Percentiles rank a stretch among this genome's conserved stretches.
Conservation (phyloP, 1,140 invertebrate genomes). For the Polyergus mexicanus region DNA sequence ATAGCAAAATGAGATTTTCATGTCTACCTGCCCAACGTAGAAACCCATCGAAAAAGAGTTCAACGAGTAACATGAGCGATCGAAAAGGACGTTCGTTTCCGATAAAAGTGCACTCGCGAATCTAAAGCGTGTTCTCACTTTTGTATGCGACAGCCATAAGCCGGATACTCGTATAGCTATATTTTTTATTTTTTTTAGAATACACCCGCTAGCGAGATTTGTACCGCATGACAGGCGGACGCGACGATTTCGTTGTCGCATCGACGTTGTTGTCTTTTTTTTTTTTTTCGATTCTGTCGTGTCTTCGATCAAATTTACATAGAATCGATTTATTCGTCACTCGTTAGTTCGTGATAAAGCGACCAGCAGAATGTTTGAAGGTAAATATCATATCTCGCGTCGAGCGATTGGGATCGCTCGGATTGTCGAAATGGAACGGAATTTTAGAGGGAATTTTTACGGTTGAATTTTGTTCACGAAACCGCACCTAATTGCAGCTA, state of each 20-base stretch:
- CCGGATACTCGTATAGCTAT: neutral
- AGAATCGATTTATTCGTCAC: slow-evolving; percentile 19
- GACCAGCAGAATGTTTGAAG: neutral
- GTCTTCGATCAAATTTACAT: slow-evolving; percentile 30
- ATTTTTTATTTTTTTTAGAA: slow-evolving; percentile 10
- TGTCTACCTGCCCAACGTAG: neutral
- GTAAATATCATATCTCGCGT: slow-evolving; percentile 1
- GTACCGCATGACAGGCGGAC: neutral
- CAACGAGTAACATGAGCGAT: neutral
- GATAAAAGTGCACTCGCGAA: slow-evolving; percentile 22
- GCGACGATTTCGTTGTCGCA: neutral
- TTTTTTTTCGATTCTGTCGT: neutral
- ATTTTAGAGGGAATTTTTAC: slow-evolving; percentile 28
- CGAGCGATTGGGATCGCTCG: neutral
- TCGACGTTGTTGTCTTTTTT: neutral
- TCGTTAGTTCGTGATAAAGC: slow-evolving; percentile 7
- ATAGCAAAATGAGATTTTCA: slow-evolving; percentile 21
- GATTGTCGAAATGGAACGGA: neutral
- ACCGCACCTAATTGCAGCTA: slow-evolving; percentile 5
- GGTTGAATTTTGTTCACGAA: neutral
- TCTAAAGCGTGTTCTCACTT: slow-evolving; percentile 26
- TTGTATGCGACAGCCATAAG: slow-evolving; percentile 24
- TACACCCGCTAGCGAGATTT: neutral
- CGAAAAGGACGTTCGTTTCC: neutral
- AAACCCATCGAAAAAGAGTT: neutral